Evolutionary conservation across 2,797 vertebrate genomes (phyloP).

Genomic region (Ceryle rudis): DNA sequence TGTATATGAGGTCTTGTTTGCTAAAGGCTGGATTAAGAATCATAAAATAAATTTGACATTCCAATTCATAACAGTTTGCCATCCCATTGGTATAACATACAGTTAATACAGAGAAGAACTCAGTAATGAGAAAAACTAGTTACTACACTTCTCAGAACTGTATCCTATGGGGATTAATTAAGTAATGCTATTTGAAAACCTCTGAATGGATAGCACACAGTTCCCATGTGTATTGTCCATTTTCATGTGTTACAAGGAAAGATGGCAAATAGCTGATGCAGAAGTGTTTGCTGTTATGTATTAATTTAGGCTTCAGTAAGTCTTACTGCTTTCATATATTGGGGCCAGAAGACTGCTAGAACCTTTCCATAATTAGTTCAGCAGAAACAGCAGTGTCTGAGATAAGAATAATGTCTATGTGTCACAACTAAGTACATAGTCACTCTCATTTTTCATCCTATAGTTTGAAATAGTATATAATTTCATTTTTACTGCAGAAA

Average conservation of each 20-base stretch:
- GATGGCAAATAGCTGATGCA: background rate
- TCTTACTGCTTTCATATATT: background rate
- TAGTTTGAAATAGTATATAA: background rate
- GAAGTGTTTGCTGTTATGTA: background rate
- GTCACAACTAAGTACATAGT: background rate
- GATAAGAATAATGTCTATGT: background rate
- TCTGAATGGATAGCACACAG: background rate
- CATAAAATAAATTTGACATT: background rate
- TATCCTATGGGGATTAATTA: background rate
- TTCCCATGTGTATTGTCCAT: background rate
- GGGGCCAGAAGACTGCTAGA: background rate
- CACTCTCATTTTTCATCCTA: background rate
- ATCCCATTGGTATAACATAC: background rate
- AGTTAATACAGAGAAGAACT: background rate
- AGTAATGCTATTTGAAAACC: background rate
- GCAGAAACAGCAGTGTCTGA: background rate
- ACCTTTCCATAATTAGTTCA: background rate
- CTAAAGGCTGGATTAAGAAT: background rate
- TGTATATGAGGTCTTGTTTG: background rate
- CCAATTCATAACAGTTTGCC: background rate
- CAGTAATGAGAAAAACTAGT: background rate
- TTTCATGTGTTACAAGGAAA: background rate
- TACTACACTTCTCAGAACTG: background rate
- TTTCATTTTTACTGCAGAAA: background rate
- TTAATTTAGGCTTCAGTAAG: background rate